These are phyloP conservation scores for Oppia nitens DNA, from an alignment of 1,140 invertebrate genomes.

Conservation along the genomic window DNA sequence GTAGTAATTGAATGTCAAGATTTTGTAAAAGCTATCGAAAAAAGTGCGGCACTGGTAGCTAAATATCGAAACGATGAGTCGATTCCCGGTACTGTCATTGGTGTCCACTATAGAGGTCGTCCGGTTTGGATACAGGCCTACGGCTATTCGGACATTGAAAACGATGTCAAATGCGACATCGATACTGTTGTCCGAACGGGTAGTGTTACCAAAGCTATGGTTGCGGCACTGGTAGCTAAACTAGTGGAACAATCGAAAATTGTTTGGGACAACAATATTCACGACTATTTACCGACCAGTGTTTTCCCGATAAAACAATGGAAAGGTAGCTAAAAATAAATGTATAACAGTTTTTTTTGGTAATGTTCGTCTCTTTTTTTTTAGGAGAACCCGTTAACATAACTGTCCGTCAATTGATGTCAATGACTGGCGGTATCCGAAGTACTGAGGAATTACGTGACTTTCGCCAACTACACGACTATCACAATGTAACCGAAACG, in stretches of 20 bases:
- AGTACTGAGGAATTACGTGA: background rate
- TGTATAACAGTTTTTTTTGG: background rate
- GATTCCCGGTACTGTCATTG: background rate
- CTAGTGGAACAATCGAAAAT: conserved; percentile 4
- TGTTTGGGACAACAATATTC: background rate
- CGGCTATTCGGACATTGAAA: conserved; percentile 1
- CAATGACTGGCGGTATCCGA: background rate
- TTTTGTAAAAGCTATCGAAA: background rate
- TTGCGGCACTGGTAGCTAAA: background rate
- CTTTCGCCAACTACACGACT: background rate
- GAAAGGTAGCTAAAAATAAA: background rate
- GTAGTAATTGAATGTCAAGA: too few relatives aligned
- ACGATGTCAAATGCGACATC: background rate
- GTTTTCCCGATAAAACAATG: conserved; percentile 2
- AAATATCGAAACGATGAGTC: background rate
- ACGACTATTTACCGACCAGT: background rate
- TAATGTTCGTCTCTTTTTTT: background rate
- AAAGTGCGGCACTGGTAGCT: background rate
- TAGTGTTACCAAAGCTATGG: conserved; percentile 1
- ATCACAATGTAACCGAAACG: background rate
- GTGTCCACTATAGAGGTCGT: background rate
- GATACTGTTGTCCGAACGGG: background rate
- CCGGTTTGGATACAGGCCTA: background rate
- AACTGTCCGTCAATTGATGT: background rate
- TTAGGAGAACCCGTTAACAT: background rate